These are phyloP conservation scores for Incurvaria masculella DNA, from an alignment of 2,888 invertebrate species.

Conservation along the genomic window DNA sequence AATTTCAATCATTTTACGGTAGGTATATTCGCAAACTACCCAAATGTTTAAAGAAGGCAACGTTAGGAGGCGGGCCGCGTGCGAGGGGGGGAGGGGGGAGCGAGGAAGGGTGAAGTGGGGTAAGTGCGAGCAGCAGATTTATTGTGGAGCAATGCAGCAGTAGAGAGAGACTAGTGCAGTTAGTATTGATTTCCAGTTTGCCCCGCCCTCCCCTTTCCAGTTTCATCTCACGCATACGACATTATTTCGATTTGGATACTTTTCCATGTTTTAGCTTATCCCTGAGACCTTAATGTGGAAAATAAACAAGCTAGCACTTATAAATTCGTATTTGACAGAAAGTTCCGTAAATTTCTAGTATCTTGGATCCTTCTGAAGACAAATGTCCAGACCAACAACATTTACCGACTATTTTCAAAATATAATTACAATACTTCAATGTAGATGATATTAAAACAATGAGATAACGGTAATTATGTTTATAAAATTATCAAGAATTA, in stretches of 20 bases:
- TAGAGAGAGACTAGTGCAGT: conserved; percentile 42
- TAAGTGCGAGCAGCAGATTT: conserved; percentile 41
- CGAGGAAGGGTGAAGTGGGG: conserved; percentile 20
- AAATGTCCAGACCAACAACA: too few species aligned
- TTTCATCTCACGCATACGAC: conserved; percentile 28
- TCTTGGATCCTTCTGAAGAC: too few species aligned
- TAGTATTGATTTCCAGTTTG: conserved; percentile 57
- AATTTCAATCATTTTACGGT: too few species aligned
- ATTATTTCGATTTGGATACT: too few species aligned
- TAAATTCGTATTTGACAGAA: too few species aligned
- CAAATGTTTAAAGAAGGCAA: too few species aligned
- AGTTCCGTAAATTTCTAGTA: too few species aligned
- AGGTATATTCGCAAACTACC: too few species aligned
- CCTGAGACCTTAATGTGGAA: too few species aligned
- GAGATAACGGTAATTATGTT: background rate
- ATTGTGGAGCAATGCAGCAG: conserved; percentile 54
- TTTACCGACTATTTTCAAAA: background rate
- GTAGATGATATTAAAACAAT: background rate
- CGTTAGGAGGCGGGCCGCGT: too few species aligned
- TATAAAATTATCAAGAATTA: background rate
- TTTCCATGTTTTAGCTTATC: too few species aligned
- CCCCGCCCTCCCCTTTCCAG: conserved; percentile 31
- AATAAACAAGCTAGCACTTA: too few species aligned
- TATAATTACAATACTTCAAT: background rate
- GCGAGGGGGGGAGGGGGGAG: conserved; percentile 23